Base-by-base conservation (phyloP, 2,113 vertebrate species). In the Sapayoa aenigma region DNA sequence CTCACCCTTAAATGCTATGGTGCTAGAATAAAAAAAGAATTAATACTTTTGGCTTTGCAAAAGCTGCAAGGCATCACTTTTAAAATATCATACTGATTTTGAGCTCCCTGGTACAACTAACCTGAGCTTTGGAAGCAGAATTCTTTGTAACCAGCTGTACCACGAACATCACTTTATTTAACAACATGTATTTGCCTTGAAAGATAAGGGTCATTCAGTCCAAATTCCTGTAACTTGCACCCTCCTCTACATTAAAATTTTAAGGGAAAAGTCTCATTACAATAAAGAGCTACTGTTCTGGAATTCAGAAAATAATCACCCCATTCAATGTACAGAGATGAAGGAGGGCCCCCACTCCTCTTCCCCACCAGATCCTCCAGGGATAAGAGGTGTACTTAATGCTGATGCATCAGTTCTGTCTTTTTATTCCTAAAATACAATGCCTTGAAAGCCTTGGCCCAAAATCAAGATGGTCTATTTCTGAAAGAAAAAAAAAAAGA, bases 321-420 rank as follows among this genome's bases (percentile, higher is more conserved):
- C 39, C 25, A 6, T 5, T 50, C 31, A 33, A 7, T 0, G 2
- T 3, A 14, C 2, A 33, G 22, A 42, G 33, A 22, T 76, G 30
- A 24, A 39, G 27, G n/a, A 46, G 9, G 16, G 23, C 37, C 28
- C 12, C 14, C 15, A 19, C 19, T 67, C 30, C 66, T 58, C 66
- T 42, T 31, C 24, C 22, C 22, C 35, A 68, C 23, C 18, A 74
- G 30, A 22, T n/a, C 71, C 42, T 10, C 14, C 6, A 47, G 20
- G 6, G 27, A 3, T 27, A 12, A 46, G 35, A 39, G 13, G 3
- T 2, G 1, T 2, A 20, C 24, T 30, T 82, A 5, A 17, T 12
- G 37, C 39, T 39, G 18, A 65, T 17, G 16, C 12, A 68, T 27
- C 42, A 33, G 13, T 80, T 28, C 25, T 41, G 11, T 14, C 25